Evolutionary conservation across 2,888 invertebrate species (phyloP).

Genomic region (Meiosimyza platycephala): DNA sequence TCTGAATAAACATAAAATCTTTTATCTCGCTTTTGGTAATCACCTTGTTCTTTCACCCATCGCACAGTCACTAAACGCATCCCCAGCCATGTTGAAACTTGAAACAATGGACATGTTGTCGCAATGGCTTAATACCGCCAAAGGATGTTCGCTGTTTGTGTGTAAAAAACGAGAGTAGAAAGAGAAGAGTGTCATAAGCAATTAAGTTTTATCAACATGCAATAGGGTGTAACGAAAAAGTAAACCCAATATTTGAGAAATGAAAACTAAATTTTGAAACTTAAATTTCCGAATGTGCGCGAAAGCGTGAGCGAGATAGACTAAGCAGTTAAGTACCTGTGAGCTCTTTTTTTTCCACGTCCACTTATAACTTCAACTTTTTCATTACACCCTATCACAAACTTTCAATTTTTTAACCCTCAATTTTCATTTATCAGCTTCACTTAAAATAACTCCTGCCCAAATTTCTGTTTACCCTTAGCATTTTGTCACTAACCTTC

Average conservation of each 20-base stretch:
- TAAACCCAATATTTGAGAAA: neutral
- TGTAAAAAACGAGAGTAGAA: constrained; percentile 3
- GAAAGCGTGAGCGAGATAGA: too few species aligned
- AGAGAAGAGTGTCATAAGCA: neutral
- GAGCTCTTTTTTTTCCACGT: too few species aligned
- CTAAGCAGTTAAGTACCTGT: too few species aligned
- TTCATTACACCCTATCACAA: too few species aligned
- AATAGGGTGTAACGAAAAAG: neutral
- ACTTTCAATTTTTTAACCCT: too few species aligned
- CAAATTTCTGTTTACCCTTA: neutral
- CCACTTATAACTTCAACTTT: too few species aligned
- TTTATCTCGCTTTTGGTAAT: neutral
- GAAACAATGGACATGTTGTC: constrained; percentile 87
- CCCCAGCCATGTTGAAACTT: constrained; percentile 73
- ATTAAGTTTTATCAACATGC: neutral
- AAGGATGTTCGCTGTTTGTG: constrained; percentile 79
- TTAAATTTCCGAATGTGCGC: too few species aligned
- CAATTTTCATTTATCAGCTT: neutral
- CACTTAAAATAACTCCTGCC: too few species aligned
- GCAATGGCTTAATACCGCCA: constrained; percentile 90
- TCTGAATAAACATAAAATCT: constrained; percentile 1
- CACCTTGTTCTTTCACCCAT: constrained; percentile 67
- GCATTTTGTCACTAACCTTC: constrained; percentile 65
- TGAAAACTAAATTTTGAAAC: too few species aligned
- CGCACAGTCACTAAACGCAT: constrained; percentile 67